Evolutionary conservation across 2,113 vertebrate genomes (phyloP).

Genomic region (Hippocampus barbouri): DNA sequence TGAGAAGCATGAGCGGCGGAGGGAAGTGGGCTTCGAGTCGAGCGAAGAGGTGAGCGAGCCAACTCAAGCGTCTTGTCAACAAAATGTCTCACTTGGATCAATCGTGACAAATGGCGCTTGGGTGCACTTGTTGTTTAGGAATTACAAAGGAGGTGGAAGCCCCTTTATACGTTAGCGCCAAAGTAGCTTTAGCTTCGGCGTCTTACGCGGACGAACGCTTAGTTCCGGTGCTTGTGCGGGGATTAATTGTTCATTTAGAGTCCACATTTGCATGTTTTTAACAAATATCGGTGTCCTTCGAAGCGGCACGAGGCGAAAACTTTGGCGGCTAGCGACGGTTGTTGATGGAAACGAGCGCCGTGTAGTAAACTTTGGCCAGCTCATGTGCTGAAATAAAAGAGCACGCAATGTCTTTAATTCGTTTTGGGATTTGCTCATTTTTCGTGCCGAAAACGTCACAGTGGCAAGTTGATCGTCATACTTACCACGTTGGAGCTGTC

Average conservation of each 20-base stretch:
- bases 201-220: background rate
- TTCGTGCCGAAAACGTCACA: slow-evolving; percentile 8
- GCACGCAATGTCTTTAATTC: background rate
- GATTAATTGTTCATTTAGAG: background rate
- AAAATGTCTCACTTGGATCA: background rate
- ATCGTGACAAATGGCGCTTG: background rate
- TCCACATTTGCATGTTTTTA: background rate
- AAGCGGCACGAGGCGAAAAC: slow-evolving; percentile 45
- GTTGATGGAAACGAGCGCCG: slow-evolving; percentile 34
- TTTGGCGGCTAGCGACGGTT: slow-evolving; percentile 36
- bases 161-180: background rate
- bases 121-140: slow-evolving; percentile 5
- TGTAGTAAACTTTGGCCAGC: background rate
- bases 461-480: slow-evolving; percentile 4
- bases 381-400: background rate
- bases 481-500: slow-evolving; percentile 46
- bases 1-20: slow-evolving; percentile 75
- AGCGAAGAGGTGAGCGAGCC: slow-evolving; percentile 71
- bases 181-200: background rate
- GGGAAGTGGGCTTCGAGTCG: slow-evolving; percentile 74
- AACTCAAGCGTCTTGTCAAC: background rate
- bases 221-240: background rate
- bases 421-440: background rate
- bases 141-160: slow-evolving; percentile 6
- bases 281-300: background rate